A percentile compares a stretch with the other conserved stretches of the same genome.
These are phyloP conservation scores for Caerostris darwini DNA, from an alignment of 1,140 invertebrate species.

Conservation along the genomic window DNA sequence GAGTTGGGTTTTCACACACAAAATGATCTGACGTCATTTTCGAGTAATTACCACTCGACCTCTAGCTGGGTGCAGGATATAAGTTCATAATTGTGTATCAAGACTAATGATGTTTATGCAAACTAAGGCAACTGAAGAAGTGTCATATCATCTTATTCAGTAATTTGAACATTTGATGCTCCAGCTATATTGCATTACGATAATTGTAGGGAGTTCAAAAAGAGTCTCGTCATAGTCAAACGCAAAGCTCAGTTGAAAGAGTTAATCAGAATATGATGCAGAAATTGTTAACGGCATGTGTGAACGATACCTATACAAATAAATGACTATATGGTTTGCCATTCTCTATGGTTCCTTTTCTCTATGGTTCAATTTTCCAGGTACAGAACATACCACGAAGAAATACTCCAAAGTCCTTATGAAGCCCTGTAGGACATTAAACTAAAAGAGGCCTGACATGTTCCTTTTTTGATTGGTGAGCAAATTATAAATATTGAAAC, in stretches of 20 bases:
- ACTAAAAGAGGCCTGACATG: constrained; percentile 54
- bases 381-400: not conserved
- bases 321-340: constrained; percentile 44
- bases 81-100: constrained; percentile 77
- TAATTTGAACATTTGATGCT: constrained; percentile 38
- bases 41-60: too few species aligned
- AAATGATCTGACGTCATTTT: too few species aligned
- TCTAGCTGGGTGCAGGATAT: too few species aligned
- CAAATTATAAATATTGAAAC: constrained; percentile 58
- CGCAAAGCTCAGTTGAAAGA: constrained; percentile 7
- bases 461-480: constrained; percentile 49
- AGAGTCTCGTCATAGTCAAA: constrained; percentile 42
- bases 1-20: too few species aligned
- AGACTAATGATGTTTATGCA: constrained; percentile 40
- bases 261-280: not conserved
- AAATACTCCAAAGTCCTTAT: constrained; percentile 60
- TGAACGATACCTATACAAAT: constrained; percentile 75
- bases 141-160: constrained; percentile 14
- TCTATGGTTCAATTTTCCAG: constrained; percentile 37
- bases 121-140: constrained; percentile 11
- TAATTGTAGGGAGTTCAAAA: not conserved
- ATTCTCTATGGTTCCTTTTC: too few species aligned
- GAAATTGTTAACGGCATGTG: constrained; percentile 52
- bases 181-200: constrained; percentile 65
- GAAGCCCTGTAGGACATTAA: constrained; percentile 70